Base-by-base conservation (phyloP, 2,113 vertebrate genomes). In the Aleadryas rufinucha region DNA sequence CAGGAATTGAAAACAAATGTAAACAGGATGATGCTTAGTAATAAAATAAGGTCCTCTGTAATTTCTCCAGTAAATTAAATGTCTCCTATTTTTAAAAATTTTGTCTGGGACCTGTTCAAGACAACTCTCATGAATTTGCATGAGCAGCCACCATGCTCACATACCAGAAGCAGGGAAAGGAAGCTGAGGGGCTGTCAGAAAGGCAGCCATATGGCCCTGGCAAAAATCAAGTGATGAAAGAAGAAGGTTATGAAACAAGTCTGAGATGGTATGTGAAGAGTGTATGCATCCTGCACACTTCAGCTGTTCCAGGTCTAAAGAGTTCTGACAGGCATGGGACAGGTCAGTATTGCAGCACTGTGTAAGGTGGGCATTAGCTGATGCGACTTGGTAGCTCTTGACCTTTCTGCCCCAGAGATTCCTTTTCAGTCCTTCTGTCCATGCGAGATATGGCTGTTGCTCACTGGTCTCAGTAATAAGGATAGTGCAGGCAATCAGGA, bases 361-460 rank as follows among this genome's bases (percentile, higher is more conserved):
- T 3, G 5, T 27, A 21, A 74, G 16, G 15, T n/a, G 30, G 28
- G 17, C 68, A 53, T 82, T 41, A 52, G 28, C 18, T 63, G 41
- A 56, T 63, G 15, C 14, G 37, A 18, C n/a, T 42, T 31, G 17
- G 26, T 42, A 33, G 33, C 23, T 79, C 41, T 60, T 78, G 59
- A 30, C 28, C 53, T 72, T 69, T 61, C 37, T 79, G 44, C 13
- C 23, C n/a, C 49, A 27, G 4, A n/a, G 45, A 41, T 81, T 71
- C 9, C 16, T 82, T 85, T 65, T 76, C 65, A 72, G 44, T 60
- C 28, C 20, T 59, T 65, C 64, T 42, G 7, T 33, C 42, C 30
- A 7, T 23, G 16, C 0, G 0, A 90, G 74, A 33, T 50, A 41
- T 0, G 1, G n/a, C 18, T 82, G 61, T 17, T 37, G 15, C 37